Percentiles rank a stretch among this genome's conserved stretches.
These are phyloP conservation scores for Pseudomyrmex cubaensis DNA, from an alignment of 1,140 invertebrate genomes.

Conservation along the genomic window DNA sequence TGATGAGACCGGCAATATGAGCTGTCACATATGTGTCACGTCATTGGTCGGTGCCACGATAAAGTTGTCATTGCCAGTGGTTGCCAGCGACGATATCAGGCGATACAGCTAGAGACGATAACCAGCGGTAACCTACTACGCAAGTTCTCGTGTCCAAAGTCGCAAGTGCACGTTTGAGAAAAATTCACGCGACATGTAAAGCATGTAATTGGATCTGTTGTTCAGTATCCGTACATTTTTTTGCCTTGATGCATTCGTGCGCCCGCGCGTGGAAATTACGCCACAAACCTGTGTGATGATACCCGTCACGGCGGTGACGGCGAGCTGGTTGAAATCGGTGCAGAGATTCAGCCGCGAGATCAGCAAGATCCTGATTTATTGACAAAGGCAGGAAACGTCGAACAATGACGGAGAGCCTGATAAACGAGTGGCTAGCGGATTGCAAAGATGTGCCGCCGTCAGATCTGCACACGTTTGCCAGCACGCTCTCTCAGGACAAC, in stretches of 20 bases:
- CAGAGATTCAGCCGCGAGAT: conserved; percentile 26
- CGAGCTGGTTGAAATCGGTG: conserved; percentile 23
- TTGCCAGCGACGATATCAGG: background rate
- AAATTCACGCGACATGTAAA: conserved; percentile 6
- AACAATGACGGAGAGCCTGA: conserved; percentile 90
- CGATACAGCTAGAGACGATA: background rate
- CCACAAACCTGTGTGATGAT: conserved; percentile 43
- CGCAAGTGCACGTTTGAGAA: background rate
- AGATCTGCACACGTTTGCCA: conserved; percentile 92
- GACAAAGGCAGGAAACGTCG: conserved; percentile 50
- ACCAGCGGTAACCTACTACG: conserved; percentile 6
- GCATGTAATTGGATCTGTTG: background rate
- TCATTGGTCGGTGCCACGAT: background rate
- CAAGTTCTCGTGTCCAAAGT: background rate
- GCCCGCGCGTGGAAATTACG: background rate
- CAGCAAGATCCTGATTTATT: conserved; percentile 63
- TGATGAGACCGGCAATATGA: too few species aligned
- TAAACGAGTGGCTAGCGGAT: conserved; percentile 92
- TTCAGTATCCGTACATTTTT: background rate
- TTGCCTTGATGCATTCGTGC: background rate
- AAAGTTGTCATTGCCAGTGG: background rate
- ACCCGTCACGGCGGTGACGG: conserved; percentile 34
- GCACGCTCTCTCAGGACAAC: conserved; percentile 91
- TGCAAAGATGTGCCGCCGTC: conserved; percentile 90
- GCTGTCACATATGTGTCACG: background rate